These are phyloP conservation scores for Corythucha ciliata DNA, from an alignment of 2,888 invertebrate genomes.

Conservation along the genomic window DNA sequence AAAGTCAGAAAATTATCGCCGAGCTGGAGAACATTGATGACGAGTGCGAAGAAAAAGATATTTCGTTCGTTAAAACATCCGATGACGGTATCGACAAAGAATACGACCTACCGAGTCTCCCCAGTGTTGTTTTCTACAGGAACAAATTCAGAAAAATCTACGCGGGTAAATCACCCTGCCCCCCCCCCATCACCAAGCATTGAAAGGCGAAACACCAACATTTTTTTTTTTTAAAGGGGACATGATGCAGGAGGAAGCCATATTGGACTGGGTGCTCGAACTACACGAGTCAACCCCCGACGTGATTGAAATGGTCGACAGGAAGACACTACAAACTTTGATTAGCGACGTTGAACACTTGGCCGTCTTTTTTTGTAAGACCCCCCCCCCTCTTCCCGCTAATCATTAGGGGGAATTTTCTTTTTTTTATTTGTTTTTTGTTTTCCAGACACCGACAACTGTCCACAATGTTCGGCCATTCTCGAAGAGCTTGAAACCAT, in stretches of 20 bases:
- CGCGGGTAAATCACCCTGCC: slow-evolving; percentile 50
- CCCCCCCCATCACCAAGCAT: not conserved
- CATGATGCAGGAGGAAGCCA: slow-evolving; percentile 82
- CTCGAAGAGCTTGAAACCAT: slow-evolving; percentile 83
- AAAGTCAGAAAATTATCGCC: slow-evolving; percentile 75
- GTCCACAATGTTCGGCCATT: slow-evolving; percentile 73
- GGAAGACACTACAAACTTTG: slow-evolving; percentile 77
- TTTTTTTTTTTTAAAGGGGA: slow-evolving; percentile 45
- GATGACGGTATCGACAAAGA: slow-evolving; percentile 79
- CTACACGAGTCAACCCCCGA: slow-evolving; percentile 76
- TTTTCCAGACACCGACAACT: slow-evolving; percentile 68
- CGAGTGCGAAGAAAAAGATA: slow-evolving; percentile 82
- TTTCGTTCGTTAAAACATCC: slow-evolving; percentile 85
- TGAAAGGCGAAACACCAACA: not conserved
- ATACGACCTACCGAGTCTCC: slow-evolving; percentile 72
- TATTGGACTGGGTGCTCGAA: slow-evolving; percentile 80
- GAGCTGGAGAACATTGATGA: slow-evolving; percentile 89
- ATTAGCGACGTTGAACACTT: slow-evolving; percentile 85
- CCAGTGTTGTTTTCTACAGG: slow-evolving; percentile 76
- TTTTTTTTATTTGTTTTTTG: slow-evolving; percentile 18
- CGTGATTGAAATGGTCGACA: slow-evolving; percentile 82
- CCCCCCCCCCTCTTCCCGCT: not conserved
- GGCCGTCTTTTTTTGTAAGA: slow-evolving; percentile 84
- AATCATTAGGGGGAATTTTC: slow-evolving; percentile 7
- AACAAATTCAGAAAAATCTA: slow-evolving; percentile 83